A percentile compares a stretch with the other conserved stretches of the same genome.
These are phyloP conservation scores for Drosophila quinaria DNA, from an alignment of 2,888 invertebrate genomes.

Conservation along the genomic window DNA sequence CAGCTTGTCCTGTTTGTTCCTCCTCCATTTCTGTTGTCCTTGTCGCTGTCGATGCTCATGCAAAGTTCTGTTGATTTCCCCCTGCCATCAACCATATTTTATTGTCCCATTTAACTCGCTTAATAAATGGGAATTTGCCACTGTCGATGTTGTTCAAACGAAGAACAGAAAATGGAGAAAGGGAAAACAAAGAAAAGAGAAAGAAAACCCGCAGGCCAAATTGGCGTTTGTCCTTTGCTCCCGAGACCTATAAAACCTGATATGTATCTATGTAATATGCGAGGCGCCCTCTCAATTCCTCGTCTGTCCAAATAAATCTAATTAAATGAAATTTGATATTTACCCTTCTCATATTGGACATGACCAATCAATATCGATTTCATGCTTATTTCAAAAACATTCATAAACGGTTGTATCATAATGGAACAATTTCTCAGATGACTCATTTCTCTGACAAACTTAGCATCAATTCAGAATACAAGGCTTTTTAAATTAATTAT, in stretches of 20 bases:
- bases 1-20: neutral
- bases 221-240: slow-evolving; percentile 40
- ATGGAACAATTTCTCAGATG: neutral
- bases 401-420: neutral
- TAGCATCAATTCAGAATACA: neutral
- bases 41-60: slow-evolving; percentile 40
- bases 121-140: slow-evolving; percentile 68
- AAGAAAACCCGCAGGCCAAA: slow-evolving; percentile 17
- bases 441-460: neutral
- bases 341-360: slow-evolving; percentile 21
- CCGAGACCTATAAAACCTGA: slow-evolving; percentile 63
- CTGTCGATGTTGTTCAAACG: slow-evolving; percentile 32
- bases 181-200: neutral
- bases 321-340: slow-evolving; percentile 71
- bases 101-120: slow-evolving; percentile 68
- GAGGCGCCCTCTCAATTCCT: slow-evolving; percentile 37
- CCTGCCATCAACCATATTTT: slow-evolving; percentile 53
- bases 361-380: slow-evolving; percentile 38
- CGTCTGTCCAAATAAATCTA: slow-evolving; percentile 61
- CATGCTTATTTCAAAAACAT: neutral
- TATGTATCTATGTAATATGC: slow-evolving; percentile 55
- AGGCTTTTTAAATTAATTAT: neutral
- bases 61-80: slow-evolving; percentile 55
- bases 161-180: neutral
- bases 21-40: neutral